phyloP scores from a whole-genome alignment of 2,888 invertebrate species.

The Heliconius sara region DNA sequence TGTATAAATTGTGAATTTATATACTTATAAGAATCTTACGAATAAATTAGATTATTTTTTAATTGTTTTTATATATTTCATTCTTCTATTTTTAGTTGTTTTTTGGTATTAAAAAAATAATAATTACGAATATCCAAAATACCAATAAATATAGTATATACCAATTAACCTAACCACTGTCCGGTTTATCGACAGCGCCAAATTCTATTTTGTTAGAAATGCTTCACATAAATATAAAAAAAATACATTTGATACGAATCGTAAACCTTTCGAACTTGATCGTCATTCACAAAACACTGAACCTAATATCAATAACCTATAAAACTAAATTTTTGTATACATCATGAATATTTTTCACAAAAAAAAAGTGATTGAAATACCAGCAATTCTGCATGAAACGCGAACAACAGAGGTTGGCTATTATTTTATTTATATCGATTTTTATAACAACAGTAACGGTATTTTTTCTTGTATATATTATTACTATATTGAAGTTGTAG shows the following conservation, averaged over 20 bases:
- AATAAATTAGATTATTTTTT: too few species aligned
- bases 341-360: conserved; percentile 1
- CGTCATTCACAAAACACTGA: conserved; percentile 16
- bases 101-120: not conserved
- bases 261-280: conserved; percentile 2
- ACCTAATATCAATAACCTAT: conserved; percentile 3
- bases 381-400: not conserved
- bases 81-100: not conserved
- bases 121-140: too few species aligned
- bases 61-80: too few species aligned
- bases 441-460: not conserved
- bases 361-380: not conserved
- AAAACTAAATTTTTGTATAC: not conserved
- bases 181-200: not conserved
- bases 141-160: too few species aligned
- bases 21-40: too few species aligned
- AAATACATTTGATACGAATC: not conserved
- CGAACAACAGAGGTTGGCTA: not conserved
- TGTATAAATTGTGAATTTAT: too few species aligned
- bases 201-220: not conserved
- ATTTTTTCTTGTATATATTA: not conserved
- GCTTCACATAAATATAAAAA: not conserved
- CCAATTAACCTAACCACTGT: not conserved
- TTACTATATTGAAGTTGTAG: too few species aligned
- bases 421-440: not conserved